A percentile compares a stretch with the other conserved stretches of the same genome.
Evolutionary conservation across 2,113 vertebrate genomes (phyloP).

Genomic region (Andinoacara biseriatus): DNA sequence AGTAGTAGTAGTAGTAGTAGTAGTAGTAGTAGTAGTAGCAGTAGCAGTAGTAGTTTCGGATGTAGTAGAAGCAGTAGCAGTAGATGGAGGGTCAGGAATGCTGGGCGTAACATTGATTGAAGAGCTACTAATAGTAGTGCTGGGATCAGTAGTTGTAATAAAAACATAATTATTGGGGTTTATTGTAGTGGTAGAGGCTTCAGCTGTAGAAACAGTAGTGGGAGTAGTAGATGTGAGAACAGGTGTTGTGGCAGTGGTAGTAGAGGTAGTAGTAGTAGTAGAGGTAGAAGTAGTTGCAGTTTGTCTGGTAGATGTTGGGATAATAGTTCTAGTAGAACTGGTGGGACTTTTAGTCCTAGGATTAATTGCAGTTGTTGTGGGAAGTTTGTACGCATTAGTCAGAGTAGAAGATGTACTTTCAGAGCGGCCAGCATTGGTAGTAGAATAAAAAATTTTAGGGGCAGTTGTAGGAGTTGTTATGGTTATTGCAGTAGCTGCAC

Average conservation of each 20-base stretch:
- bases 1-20: conserved; percentile 8
- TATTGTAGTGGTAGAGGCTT: not conserved
- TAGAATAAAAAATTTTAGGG: conserved; percentile 12
- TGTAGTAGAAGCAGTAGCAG: not conserved
- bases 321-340: conserved; percentile 4
- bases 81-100: not conserved
- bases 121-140: conserved; percentile 1
- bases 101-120: not conserved
- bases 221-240: conserved; percentile 23
- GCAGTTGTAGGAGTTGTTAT: conserved; percentile 27
- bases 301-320: conserved; percentile 14
- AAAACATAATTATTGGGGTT: not conserved
- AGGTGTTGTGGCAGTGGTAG: not conserved
- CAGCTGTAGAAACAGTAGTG: not conserved
- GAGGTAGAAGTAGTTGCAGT: conserved; percentile 12
- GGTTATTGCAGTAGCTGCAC: conserved; percentile 25
- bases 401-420: conserved; percentile 3
- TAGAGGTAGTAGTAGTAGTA: not conserved
- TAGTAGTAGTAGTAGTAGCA: not conserved
- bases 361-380: conserved; percentile 9
- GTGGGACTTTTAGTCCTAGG: conserved; percentile 9
- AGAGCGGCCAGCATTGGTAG: conserved; percentile 11
- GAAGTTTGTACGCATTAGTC: conserved; percentile 9
- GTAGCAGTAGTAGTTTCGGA: conserved; percentile 13
- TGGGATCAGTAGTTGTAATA: not conserved